phyloP scores from a whole-genome alignment of 2,797 vertebrate species.

The Petrocephalus sullivani region DNA sequence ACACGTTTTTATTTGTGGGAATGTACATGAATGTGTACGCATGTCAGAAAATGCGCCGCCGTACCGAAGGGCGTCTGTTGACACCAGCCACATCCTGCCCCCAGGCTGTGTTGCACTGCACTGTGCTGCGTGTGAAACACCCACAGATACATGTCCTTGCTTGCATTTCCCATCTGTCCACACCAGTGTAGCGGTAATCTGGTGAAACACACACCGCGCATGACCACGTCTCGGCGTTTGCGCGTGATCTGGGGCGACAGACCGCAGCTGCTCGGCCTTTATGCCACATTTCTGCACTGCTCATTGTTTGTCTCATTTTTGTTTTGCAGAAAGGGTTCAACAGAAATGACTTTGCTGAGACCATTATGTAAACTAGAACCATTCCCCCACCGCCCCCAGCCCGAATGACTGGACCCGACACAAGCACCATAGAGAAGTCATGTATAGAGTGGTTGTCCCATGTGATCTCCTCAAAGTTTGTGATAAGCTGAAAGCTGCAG shows the following conservation, averaged over 20 bases:
- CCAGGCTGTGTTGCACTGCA: not conserved
- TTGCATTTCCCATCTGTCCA: not conserved
- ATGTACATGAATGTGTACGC: not conserved
- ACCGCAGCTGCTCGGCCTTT: not conserved
- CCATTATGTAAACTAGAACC: slow-evolving; percentile 26
- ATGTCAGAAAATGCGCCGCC: not conserved
- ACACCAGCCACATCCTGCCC: not conserved
- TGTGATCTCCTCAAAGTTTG: not conserved
- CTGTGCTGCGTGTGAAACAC: not conserved
- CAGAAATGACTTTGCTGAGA: slow-evolving; percentile 44
- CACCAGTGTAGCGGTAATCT: not conserved
- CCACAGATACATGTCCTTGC: not conserved
- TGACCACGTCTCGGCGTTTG: not conserved
- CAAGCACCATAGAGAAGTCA: not conserved
- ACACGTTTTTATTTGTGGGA: not conserved
- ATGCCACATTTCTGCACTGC: not conserved
- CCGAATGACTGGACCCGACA: not conserved
- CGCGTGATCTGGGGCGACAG: not conserved
- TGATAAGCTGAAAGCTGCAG: not conserved
- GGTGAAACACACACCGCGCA: not conserved
- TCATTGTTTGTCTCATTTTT: not conserved
- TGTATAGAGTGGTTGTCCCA: not conserved
- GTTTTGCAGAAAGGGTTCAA: slow-evolving; percentile 59
- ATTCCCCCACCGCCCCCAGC: not conserved
- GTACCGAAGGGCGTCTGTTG: not conserved